phyloP scores from a whole-genome alignment of 2,888 invertebrate genomes.

The Cremastobaeus sp. region DNA sequence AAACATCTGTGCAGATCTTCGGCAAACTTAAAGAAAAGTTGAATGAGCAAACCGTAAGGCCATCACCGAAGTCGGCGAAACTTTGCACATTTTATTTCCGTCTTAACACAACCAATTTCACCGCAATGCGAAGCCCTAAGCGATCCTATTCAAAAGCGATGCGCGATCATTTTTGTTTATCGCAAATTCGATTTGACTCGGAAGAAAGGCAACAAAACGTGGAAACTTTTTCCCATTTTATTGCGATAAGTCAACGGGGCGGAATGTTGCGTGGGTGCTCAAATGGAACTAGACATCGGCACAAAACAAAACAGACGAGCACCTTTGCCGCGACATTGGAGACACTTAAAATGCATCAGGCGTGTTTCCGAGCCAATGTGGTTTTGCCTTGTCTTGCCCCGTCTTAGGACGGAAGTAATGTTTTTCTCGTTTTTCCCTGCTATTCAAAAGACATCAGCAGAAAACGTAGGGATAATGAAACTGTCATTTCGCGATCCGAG shows the following conservation, averaged over 20 bases:
- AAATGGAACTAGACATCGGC: constrained; percentile 17
- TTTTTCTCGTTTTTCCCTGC: constrained; percentile 39
- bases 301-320: constrained; percentile 35
- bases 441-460: constrained; percentile 26
- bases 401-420: constrained; percentile 36
- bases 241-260: constrained; percentile 1
- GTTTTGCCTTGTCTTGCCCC: constrained; percentile 11
- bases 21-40: constrained; percentile 18
- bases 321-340: constrained; percentile 29
- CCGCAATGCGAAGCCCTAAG: constrained; percentile 1
- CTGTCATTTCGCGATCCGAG: too few species aligned
- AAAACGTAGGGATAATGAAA: too few species aligned
- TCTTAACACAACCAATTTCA: constrained; percentile 2
- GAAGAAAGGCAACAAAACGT: not conserved
- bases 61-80: constrained; percentile 16
- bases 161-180: constrained; percentile 12
- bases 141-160: constrained; percentile 9
- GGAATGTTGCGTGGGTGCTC: constrained; percentile 9
- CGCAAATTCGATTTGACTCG: constrained; percentile 1
- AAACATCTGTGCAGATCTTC: constrained; percentile 1
- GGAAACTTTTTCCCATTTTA: constrained; percentile 18
- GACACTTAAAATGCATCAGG: constrained; percentile 53
- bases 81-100: constrained; percentile 31
- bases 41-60: constrained; percentile 2
- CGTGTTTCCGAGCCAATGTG: constrained; percentile 27